These are phyloP conservation scores for Gambusia holbrooki DNA, from an alignment of 2,113 vertebrate species.

Conservation along the genomic window DNA sequence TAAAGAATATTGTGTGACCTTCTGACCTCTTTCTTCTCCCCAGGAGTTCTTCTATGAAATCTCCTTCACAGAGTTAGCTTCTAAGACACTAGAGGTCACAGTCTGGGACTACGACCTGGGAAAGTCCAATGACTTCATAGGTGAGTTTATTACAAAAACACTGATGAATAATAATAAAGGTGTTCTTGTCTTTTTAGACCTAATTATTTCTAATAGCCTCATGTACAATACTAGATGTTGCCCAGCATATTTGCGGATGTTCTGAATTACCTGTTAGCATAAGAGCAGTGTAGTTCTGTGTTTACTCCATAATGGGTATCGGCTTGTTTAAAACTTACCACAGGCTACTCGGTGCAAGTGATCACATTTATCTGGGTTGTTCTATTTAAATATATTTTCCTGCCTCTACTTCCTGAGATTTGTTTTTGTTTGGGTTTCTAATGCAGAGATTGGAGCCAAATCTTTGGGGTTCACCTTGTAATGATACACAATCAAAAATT, in stretches of 20 bases:
- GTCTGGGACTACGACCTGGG: slow-evolving; percentile 92
- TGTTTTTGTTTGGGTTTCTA: no score
- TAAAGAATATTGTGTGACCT: slow-evolving; percentile 31
- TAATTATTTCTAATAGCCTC: neutral
- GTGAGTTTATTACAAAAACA: slow-evolving; percentile 68
- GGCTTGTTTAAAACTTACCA: slow-evolving; percentile 5
- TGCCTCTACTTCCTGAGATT: no score
- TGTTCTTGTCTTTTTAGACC: neutral
- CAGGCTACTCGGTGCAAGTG: neutral
- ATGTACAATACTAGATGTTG: slow-evolving; percentile 23
- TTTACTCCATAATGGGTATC: slow-evolving; percentile 19
- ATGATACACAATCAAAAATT: no score
- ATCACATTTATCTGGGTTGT: neutral
- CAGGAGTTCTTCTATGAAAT: slow-evolving; percentile 92
- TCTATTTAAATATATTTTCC: neutral
- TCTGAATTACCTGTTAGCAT: slow-evolving; percentile 8
- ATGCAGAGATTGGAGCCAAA: no score
- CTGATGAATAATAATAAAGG: neutral
- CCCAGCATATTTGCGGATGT: slow-evolving; percentile 42
- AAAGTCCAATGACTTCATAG: slow-evolving; percentile 90
- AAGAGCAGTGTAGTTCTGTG: slow-evolving; percentile 3
- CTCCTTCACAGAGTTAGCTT: slow-evolving; percentile 81
- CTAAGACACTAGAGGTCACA: slow-evolving; percentile 88
- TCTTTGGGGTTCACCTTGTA: no score
- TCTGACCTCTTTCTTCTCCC: slow-evolving; percentile 3